Percentiles rank a stretch among this genome's conserved stretches.
phyloP scores from a whole-genome alignment of 2,113 vertebrate species.

The Megaleporinus macrocephalus region DNA sequence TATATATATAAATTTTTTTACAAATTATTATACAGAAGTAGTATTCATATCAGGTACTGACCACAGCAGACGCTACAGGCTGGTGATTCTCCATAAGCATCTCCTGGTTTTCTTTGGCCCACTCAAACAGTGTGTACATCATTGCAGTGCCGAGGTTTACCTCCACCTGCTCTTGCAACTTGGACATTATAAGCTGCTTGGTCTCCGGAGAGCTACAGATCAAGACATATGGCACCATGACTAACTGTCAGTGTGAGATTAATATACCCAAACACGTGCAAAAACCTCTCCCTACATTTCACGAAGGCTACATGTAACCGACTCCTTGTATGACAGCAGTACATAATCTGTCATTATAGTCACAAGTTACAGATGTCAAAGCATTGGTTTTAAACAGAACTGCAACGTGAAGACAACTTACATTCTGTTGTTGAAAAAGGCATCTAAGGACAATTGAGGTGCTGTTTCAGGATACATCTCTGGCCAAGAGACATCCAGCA shows the following conservation, averaged over 20 bases:
- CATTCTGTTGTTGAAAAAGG: slow-evolving; percentile 98
- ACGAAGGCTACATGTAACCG: too few species aligned
- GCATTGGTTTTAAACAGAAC: too few species aligned
- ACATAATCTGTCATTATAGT: too few species aligned
- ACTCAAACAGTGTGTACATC: slow-evolving; percentile 97
- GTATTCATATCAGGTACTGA: slow-evolving; percentile 62
- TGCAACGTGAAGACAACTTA: slow-evolving; percentile 66
- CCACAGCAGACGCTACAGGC: slow-evolving; percentile 79
- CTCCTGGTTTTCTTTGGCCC: slow-evolving; percentile 94
- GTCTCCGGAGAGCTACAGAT: slow-evolving; percentile 80
- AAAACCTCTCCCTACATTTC: too few species aligned
- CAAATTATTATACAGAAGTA: too few species aligned
- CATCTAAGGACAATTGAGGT: slow-evolving; percentile 89
- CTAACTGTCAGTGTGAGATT: too few species aligned
- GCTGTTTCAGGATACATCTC: slow-evolving; percentile 91
- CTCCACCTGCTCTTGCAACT: slow-evolving; percentile 89
- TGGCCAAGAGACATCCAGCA: slow-evolving; percentile 92
- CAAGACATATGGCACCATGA: background rate
- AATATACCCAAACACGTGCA: background rate
- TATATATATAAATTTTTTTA: too few species aligned
- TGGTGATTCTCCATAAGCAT: slow-evolving; percentile 92
- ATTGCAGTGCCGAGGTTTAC: slow-evolving; percentile 92
- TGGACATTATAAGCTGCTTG: slow-evolving; percentile 86
- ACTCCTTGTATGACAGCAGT: too few species aligned
- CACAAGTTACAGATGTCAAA: too few species aligned